phyloP scores from a whole-genome alignment of 2,797 vertebrate genomes.

The Trachurus trachurus region DNA sequence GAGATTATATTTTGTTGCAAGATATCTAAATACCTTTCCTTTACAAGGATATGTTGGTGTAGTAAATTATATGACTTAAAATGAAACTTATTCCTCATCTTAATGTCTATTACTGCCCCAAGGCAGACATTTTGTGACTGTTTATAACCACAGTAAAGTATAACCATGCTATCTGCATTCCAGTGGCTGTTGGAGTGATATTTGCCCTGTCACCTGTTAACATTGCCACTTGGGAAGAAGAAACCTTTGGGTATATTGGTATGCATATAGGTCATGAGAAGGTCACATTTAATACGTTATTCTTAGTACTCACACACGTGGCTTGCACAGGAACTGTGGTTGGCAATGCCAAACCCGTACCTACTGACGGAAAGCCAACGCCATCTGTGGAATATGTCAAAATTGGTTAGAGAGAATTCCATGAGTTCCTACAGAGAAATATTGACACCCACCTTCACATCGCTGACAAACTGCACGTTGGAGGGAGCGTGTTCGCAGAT shows the following conservation, averaged over 20 bases:
- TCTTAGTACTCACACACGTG: too few species aligned
- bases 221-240: not conserved
- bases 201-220: not conserved
- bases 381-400: constrained; percentile 58
- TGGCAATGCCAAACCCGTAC: constrained; percentile 9
- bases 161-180: not conserved
- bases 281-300: not conserved
- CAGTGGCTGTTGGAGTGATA: not conserved
- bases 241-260: not conserved
- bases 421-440: constrained; percentile 23
- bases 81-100: too few species aligned
- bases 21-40: too few species aligned
- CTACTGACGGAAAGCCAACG: constrained; percentile 6
- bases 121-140: not conserved
- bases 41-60: not conserved
- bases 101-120: not conserved
- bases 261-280: not conserved
- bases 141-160: not conserved
- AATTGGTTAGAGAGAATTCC: constrained; percentile 43
- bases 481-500: constrained; percentile 61
- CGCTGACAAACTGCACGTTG: constrained; percentile 56
- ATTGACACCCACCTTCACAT: constrained; percentile 54
- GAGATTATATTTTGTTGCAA: too few species aligned
- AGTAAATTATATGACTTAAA: not conserved
- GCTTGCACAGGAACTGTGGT: constrained; percentile 6